These are phyloP conservation scores for Leptopilina myrica DNA, from an alignment of 2,888 invertebrate genomes.

Conservation along the genomic window DNA sequence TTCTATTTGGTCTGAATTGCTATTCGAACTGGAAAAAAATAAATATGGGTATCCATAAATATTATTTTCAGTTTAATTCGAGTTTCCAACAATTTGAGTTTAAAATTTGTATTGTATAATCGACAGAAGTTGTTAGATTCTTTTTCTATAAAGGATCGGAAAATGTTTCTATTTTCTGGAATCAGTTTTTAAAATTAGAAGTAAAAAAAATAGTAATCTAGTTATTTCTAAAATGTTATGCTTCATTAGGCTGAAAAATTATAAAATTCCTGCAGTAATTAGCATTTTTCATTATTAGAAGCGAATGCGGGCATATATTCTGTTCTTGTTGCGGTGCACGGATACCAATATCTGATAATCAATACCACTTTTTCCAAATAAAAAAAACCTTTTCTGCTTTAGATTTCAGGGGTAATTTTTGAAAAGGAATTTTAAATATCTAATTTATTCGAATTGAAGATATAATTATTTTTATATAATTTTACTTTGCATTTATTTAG, in stretches of 20 bases:
- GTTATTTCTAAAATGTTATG: background rate
- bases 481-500: background rate
- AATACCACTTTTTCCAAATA: constrained; percentile 8
- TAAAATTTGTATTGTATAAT: no score
- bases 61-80: no score
- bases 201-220: no score
- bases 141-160: no score
- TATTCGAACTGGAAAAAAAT: no score
- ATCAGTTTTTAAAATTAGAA: background rate
- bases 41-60: no score
- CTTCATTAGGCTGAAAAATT: background rate
- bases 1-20: no score
- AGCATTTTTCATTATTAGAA: constrained; percentile 45
- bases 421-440: background rate
- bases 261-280: constrained; percentile 9
- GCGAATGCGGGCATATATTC: background rate
- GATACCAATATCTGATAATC: constrained; percentile 17
- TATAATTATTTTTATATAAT: background rate
- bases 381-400: background rate
- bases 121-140: no score
- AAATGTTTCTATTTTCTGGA: background rate
- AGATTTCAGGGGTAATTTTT: background rate
- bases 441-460: no score
- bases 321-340: background rate
- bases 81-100: no score